Conservation (phyloP, 2,888 invertebrate genomes). For the Aphidius colemani region DNA sequence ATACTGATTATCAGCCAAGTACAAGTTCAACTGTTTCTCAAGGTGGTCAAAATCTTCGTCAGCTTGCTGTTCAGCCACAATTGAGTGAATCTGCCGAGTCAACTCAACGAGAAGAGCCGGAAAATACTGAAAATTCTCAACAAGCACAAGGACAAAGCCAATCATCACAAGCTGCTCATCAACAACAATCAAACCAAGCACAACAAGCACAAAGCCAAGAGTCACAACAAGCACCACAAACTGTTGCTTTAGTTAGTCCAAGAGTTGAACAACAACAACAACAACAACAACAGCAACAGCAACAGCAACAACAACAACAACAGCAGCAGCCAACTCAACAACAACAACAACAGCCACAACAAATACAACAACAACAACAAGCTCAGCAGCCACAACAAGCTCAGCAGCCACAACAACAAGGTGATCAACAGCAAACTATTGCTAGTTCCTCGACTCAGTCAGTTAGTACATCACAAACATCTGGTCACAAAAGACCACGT, state of each 20-base stretch:
- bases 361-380: slow-evolving; percentile 41
- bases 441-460: slow-evolving; percentile 68
- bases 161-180: slow-evolving; percentile 36
- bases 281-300: slow-evolving; percentile 42
- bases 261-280: slow-evolving; percentile 41
- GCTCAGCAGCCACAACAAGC: slow-evolving; percentile 47
- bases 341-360: slow-evolving; percentile 41
- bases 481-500: slow-evolving; percentile 66
- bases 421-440: slow-evolving; percentile 57
- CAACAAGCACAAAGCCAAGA: slow-evolving; percentile 39
- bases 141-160: slow-evolving; percentile 35
- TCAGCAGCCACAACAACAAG: slow-evolving; percentile 48
- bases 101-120: slow-evolving; percentile 65
- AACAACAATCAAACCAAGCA: slow-evolving; percentile 38
- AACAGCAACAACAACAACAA: slow-evolving; percentile 35
- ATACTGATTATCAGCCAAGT: slow-evolving; percentile 85
- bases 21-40: slow-evolving; percentile 67
- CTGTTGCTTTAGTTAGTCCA: slow-evolving; percentile 29
- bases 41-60: slow-evolving; percentile 66
- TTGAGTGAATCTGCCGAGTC: slow-evolving; percentile 62
- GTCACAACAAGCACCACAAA: slow-evolving; percentile 30
- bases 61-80: slow-evolving; percentile 70
- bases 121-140: slow-evolving; percentile 56
- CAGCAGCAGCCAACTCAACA: slow-evolving; percentile 35
- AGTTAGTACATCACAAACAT: slow-evolving; percentile 71